Evolutionary conservation across 1,140 invertebrate genomes (phyloP), one percentile per base, ranked within the genome.

Genomic region (Tenebrio molitor): DNA sequence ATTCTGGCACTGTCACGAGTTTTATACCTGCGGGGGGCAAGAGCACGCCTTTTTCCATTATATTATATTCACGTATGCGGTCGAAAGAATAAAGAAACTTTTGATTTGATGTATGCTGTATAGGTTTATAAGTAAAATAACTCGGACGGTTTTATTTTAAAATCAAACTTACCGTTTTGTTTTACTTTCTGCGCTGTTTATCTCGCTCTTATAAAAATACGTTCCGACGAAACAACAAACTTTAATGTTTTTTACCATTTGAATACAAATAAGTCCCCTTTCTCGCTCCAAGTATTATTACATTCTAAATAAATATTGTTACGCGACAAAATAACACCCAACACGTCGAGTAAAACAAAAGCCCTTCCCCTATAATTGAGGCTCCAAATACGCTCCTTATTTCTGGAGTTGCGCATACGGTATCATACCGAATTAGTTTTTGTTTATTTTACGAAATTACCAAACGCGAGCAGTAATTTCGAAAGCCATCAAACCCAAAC

Each of bases 1-100:
- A 78, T 78, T 78, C 77, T 74, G 75, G 58, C 65, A 63, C 73
- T 74, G 77, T 76, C 74, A 77, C 68, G 67, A 71, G 36, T 74
- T 75, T 71, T 75, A 76, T 75, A 68, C 74, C 75, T 76, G 73
- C 68, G 58, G 70, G 70, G 73, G 64, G 70, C 74, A 50, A 44
- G 46, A 39, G 62, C 46, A 25, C 41, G 63, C 70, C 25, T 46
- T 73, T 39, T 71, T 71, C 64, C 68, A 74, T 77, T 75, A 74
- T 58, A n/a, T n/a, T n/a, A 53, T 74, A 76, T 76, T 76, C 75
- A 74, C 69, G 53, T 74, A 41, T 65, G 50, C 58, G 46, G 33
- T 72, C 41, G 29, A 74, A 69, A 74, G 71, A 76, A 73, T 73
- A 68, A 69, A 73, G 73, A 62, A 74, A 71, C 62, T 76, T 76